These are phyloP conservation scores for Cerastis rubricosa DNA, from an alignment of 2,888 invertebrate species.

Conservation along the genomic window DNA sequence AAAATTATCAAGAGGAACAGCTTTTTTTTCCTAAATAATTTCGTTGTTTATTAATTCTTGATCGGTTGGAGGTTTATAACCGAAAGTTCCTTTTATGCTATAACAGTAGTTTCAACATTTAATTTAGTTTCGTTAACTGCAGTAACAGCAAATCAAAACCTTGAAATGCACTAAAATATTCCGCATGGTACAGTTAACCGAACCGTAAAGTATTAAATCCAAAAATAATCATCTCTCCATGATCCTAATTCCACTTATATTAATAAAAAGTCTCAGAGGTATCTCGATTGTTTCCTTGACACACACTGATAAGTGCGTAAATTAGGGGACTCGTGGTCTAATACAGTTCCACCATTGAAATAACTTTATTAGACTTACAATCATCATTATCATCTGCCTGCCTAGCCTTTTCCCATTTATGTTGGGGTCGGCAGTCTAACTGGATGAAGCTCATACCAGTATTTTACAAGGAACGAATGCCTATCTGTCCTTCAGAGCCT, in stretches of 20 bases:
- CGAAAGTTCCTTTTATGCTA: not conserved
- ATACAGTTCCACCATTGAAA: not conserved
- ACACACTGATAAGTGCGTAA: not conserved
- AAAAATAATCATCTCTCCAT: not conserved
- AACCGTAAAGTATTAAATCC: not conserved
- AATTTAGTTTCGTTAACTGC: not conserved
- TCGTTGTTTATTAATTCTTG: not conserved
- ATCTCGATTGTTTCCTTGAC: not conserved
- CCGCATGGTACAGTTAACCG: not conserved
- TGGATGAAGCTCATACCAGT: too few relatives aligned
- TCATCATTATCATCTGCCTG: too few relatives aligned
- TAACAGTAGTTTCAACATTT: not conserved
- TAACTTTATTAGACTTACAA: not conserved
- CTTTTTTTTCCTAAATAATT: not conserved
- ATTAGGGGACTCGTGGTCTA: not conserved
- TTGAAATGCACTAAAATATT: not conserved
- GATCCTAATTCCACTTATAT: not conserved
- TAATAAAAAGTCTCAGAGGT: not conserved
- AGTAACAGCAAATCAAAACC: conserved; percentile 3
- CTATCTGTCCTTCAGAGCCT: too few relatives aligned
- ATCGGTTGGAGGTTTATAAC: not conserved
- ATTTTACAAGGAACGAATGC: too few relatives aligned
- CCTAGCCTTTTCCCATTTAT: too few relatives aligned
- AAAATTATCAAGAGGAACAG: not conserved
- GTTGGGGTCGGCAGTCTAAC: too few relatives aligned